A percentile compares a stretch with the other conserved stretches of the same genome.
Conservation (phyloP, 2,888 invertebrate species). For the Sthenelais limicola region DNA sequence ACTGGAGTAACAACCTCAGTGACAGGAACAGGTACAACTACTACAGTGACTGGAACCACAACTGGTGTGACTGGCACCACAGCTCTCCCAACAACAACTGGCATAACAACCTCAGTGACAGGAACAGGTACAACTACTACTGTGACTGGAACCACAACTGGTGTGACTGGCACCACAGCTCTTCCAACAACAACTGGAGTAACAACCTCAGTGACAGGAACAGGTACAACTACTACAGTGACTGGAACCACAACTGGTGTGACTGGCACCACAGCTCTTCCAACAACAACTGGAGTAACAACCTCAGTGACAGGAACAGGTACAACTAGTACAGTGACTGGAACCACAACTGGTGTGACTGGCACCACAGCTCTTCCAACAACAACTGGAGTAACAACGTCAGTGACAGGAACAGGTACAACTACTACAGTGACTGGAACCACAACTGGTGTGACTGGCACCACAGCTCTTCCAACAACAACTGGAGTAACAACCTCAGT, state of each 20-base stretch:
- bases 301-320: background rate
- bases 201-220: background rate
- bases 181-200: background rate
- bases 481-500: background rate
- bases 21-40: background rate
- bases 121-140: background rate
- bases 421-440: background rate
- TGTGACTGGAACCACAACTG: background rate
- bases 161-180: background rate
- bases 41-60: background rate
- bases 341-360: background rate
- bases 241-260: background rate
- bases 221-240: background rate
- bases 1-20: background rate
- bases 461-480: background rate
- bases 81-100: too few species aligned
- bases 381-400: too few species aligned
- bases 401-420: conserved; percentile 30
- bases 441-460: background rate
- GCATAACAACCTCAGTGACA: too few species aligned
- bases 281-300: background rate
- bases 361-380: background rate
- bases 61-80: too few species aligned
- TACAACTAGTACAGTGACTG: background rate
- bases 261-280: background rate